Conservation (phyloP, 2,797 vertebrate species). For the Myotis myotis region DNA sequence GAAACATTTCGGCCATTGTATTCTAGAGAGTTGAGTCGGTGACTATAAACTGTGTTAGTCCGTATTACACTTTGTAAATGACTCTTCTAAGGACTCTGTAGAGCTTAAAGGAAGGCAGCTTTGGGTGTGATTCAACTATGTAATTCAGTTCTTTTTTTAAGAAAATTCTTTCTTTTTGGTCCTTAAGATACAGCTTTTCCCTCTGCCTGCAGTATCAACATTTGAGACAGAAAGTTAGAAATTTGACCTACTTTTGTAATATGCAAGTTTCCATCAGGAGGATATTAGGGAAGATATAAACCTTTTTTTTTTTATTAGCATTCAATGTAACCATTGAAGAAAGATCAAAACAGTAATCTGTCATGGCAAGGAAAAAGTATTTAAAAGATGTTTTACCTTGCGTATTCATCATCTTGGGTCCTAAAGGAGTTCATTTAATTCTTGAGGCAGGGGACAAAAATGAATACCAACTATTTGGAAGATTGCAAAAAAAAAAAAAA, state of each 20-base stretch:
- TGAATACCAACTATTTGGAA: constrained; percentile 49
- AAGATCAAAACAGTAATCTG: constrained; percentile 83
- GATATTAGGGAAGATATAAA: constrained; percentile 79
- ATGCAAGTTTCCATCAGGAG: constrained; percentile 71
- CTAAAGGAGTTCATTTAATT: constrained; percentile 60
- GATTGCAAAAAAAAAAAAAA: background rate
- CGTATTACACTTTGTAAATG: background rate
- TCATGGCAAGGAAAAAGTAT: constrained; percentile 57
- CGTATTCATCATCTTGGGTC: constrained; percentile 43
- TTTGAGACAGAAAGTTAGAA: constrained; percentile 80
- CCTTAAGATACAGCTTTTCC: constrained; percentile 53
- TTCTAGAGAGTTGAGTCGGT: background rate
- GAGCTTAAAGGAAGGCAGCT: constrained; percentile 60
- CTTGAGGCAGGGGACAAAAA: background rate
- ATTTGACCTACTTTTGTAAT: constrained; percentile 78
- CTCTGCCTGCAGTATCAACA: constrained; percentile 68
- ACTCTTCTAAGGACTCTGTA: constrained; percentile 28
- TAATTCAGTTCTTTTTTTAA: background rate
- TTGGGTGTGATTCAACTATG: constrained; percentile 49
- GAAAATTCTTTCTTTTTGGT: background rate
- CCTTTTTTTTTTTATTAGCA: constrained; percentile 78
- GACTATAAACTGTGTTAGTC: background rate
- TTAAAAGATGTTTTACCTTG: constrained; percentile 60
- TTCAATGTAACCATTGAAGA: constrained; percentile 77
- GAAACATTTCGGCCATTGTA: constrained; percentile 32